Conservation (phyloP, 35 echinoderm and acorn worm species). For the Stichopus chloronotus region DNA sequence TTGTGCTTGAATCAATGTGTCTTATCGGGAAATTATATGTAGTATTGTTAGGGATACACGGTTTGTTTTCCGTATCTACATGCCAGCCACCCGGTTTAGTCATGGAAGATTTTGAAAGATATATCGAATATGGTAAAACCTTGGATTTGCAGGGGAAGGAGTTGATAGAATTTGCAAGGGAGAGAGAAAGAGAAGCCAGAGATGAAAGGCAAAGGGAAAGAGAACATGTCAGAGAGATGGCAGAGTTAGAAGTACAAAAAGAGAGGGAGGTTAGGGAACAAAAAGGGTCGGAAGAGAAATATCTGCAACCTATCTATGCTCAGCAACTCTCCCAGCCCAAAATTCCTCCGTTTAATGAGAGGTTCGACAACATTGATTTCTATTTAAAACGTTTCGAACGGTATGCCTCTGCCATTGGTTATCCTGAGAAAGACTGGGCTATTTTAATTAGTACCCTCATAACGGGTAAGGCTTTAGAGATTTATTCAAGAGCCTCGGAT, state of each 20-base stretch:
- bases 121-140: neutral
- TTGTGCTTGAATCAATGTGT: no score
- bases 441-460: slow-evolving; percentile 35
- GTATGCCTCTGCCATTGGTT: slow-evolving; percentile 28
- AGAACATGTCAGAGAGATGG: neutral
- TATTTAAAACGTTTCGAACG: slow-evolving; percentile 62
- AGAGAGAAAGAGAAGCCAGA: neutral
- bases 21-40: no score
- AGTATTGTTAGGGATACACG: no score
- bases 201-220: slow-evolving; percentile 1
- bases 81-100: no score
- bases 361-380: slow-evolving; percentile 47
- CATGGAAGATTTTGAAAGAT: slow-evolving; percentile 5
- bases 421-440: slow-evolving; percentile 36
- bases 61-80: no score
- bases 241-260: slow-evolving; percentile 1
- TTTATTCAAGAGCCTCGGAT: neutral
- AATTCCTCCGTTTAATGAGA: slow-evolving; percentile 10
- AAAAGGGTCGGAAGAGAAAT: no score
- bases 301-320: neutral
- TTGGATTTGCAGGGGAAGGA: neutral
- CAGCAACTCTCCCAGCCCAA: neutral
- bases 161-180: slow-evolving; percentile 9
- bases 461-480: slow-evolving; percentile 46
- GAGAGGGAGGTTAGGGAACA: neutral